Evolutionary conservation across 2,113 vertebrate genomes (phyloP), one percentile per base, ranked within the genome.

Genomic region (Ochotona princeps): DNA sequence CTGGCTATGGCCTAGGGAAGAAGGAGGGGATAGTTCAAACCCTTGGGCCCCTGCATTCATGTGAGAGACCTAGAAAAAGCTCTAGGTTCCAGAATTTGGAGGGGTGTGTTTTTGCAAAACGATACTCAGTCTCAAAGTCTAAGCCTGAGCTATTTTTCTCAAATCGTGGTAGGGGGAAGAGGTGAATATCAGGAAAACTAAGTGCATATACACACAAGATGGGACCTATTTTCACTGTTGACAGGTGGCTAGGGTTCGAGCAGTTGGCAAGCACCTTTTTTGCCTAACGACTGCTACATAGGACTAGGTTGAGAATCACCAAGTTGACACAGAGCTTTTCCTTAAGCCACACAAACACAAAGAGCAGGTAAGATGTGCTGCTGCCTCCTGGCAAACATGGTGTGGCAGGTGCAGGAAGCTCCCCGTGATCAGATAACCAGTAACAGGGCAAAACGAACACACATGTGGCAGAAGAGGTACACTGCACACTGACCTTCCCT

Each of bases 351-450:
- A 47, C 47, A 73, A 9, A 38, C n/a, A 21, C 23, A 30, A 0
- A 23, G 28, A 26, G 25, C 10, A 15, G 21, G 30, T 83, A 38
- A 47, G 51, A 44, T 63, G 26, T 80, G 87, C 94, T 93, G 85
- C 94, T 90, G 75, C 72, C 92, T 88, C 47, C 83, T 95, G 94
- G 87, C 28, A 35, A 60, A 38, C 20, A 20, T 70, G 57, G 30
- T 69, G 30, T 30, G 65, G 61, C 79, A 73, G 1, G 51, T 30
- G 32, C 0, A 75, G 63, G 67, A 20, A 73, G 79, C 23, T 18
- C 5, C 2, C 26, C 10, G 30, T 26, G 65, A 57, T 15, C 9
- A 6, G 3, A 18, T 57, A 32, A 89, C 60, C 25, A 28, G 61
- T 47, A 35, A 32, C 26, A 38, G 28, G 61, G 30, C 15, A 63